Evolutionary conservation across 1,140 invertebrate species (phyloP).

Genomic region (Hesperophylax magnus): DNA sequence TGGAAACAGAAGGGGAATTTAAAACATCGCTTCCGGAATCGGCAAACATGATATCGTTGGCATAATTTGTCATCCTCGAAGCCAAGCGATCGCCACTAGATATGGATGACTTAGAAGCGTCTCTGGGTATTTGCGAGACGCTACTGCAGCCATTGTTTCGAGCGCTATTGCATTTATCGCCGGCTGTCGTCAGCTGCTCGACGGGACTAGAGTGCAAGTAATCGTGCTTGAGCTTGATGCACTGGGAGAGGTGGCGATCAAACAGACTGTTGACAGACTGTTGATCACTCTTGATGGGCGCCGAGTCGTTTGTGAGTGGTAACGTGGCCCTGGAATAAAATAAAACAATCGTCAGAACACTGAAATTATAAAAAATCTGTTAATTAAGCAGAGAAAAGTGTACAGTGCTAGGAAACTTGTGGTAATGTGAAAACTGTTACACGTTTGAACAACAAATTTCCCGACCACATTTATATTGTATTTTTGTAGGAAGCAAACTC

Average conservation of each 20-base stretch:
- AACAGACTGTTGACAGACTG: constrained; percentile 62
- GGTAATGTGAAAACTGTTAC: not conserved
- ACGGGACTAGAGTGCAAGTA: constrained; percentile 64
- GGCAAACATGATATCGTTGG: constrained; percentile 65
- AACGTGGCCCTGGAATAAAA: constrained; percentile 79
- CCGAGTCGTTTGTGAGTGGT: constrained; percentile 77
- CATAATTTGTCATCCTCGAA: constrained; percentile 62
- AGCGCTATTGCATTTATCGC: constrained; percentile 14
- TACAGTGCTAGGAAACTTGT: too few relatives aligned
- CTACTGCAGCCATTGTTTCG: constrained; percentile 33
- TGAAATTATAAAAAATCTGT: not conserved
- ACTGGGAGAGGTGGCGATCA: constrained; percentile 73
- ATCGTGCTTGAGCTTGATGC: constrained; percentile 69
- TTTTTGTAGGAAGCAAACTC: too few relatives aligned
- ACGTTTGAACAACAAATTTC: too few relatives aligned
- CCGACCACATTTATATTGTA: too few relatives aligned
- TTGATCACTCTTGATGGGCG: constrained; percentile 66
- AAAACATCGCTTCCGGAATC: constrained; percentile 63
- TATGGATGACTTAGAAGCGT: constrained; percentile 59
- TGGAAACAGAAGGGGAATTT: constrained; percentile 59
- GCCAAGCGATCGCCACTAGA: constrained; percentile 65
- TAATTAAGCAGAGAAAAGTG: too few relatives aligned
- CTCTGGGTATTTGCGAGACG: constrained; percentile 62
- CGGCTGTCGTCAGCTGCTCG: constrained; percentile 9
- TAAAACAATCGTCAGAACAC: constrained; percentile 43